Evolutionary conservation across 2,888 invertebrate species (phyloP).

Genomic region (Nowickia ferox): DNA sequence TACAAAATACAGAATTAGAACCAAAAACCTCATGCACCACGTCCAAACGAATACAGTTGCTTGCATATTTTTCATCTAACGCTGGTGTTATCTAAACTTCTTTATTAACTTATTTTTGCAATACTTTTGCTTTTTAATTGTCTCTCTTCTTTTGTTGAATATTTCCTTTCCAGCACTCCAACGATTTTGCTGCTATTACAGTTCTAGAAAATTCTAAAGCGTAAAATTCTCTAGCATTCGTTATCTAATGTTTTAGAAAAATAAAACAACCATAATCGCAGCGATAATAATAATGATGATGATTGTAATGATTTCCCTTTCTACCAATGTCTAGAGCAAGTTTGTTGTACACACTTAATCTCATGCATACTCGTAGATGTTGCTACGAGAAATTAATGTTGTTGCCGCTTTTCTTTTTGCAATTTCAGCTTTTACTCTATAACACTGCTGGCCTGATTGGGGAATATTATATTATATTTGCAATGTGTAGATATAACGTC

Average conservation of each 20-base stretch:
- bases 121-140: no score
- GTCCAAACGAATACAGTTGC: no score
- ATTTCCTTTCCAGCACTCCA: neutral
- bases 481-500: neutral
- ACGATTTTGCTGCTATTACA: neutral
- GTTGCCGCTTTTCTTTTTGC: slow-evolving; percentile 19
- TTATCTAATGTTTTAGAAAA: slow-evolving; percentile 18
- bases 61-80: no score
- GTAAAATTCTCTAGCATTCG: neutral
- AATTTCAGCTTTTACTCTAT: slow-evolving; percentile 47
- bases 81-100: no score
- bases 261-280: neutral
- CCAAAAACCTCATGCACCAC: no score
- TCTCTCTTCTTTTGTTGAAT: neutral
- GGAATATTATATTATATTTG: slow-evolving; percentile 58
- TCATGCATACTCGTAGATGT: slow-evolving; percentile 4
- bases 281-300: slow-evolving; percentile 14
- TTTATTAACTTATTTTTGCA: no score
- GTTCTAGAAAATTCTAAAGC: slow-evolving; percentile 34
- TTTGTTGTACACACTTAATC: slow-evolving; percentile 24
- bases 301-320: slow-evolving; percentile 80
- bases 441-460: slow-evolving; percentile 70
- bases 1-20: no score
- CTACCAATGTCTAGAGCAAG: slow-evolving; percentile 79
- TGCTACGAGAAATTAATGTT: slow-evolving; percentile 35